Conservation (phyloP, 1,140 invertebrate species). For the Zaprionus tsacasi region DNA sequence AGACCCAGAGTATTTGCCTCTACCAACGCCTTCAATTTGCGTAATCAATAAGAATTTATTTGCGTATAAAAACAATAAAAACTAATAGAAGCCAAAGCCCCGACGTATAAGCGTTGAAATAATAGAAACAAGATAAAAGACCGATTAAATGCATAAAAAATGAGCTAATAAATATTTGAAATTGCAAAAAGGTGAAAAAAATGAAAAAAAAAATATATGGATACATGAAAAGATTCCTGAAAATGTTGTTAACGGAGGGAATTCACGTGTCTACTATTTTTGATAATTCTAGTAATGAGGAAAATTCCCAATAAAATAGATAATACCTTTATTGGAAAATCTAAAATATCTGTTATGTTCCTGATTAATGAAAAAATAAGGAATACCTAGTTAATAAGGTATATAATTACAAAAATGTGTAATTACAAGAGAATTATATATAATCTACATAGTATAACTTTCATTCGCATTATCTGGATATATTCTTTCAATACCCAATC, state of each 20-base stretch:
- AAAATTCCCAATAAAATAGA: too few species aligned
- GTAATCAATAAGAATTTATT: slow-evolving; percentile 43
- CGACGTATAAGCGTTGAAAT: neutral
- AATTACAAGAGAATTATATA: neutral
- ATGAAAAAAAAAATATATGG: neutral
- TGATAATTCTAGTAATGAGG: too few species aligned
- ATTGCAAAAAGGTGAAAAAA: slow-evolving; percentile 3
- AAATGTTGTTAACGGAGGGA: too few species aligned
- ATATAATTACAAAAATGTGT: too few species aligned
- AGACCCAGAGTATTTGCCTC: neutral
- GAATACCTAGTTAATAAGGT: too few species aligned
- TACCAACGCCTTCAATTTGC: slow-evolving; percentile 29
- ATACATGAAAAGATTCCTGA: neutral
- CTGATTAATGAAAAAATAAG: too few species aligned
- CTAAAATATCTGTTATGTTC: too few species aligned
- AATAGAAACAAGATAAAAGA: slow-evolving; percentile 19
- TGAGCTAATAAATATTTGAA: slow-evolving; percentile 33
- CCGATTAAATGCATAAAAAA: slow-evolving; percentile 31
- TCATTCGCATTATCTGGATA: slow-evolving; percentile 2
- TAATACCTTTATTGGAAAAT: too few species aligned
- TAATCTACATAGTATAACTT: slow-evolving; percentile 12
- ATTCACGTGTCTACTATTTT: too few species aligned
- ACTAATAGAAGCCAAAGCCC: slow-evolving; percentile 17
- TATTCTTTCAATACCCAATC: slow-evolving; percentile 32
- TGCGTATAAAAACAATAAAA: slow-evolving; percentile 46